These are phyloP conservation scores for Bergia puertoricense DNA, from an alignment of 92 coral and sea anemone genomes.

Conservation along the genomic window DNA sequence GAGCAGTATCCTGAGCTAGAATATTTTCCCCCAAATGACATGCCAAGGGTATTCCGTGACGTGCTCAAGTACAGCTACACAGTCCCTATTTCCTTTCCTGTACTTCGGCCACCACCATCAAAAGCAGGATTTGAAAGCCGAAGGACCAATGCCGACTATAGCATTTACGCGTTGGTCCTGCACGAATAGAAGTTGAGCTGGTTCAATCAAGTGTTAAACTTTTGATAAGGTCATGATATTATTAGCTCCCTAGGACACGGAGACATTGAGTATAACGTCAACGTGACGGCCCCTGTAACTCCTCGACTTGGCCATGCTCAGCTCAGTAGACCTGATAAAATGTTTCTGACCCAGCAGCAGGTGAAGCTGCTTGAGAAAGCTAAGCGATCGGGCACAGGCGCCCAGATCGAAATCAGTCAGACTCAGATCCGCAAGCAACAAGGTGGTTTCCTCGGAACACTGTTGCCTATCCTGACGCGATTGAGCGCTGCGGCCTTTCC, in stretches of 20 bases:
- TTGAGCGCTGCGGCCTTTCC: slow-evolving; percentile 5
- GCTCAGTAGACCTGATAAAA: background rate
- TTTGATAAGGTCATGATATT: no score
- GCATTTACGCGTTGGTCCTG: no score
- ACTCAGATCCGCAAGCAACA: slow-evolving; percentile 8
- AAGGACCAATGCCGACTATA: no score
- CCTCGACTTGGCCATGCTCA: background rate
- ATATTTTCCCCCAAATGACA: background rate
- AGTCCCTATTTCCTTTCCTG: no score
- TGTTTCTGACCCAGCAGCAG: no score
- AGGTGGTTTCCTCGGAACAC: background rate
- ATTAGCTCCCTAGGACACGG: background rate
- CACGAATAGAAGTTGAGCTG: no score
- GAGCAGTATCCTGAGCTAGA: background rate
- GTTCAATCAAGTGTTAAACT: no score
- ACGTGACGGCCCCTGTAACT: background rate
- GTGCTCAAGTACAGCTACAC: background rate
- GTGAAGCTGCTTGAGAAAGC: no score
- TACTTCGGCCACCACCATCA: no score
- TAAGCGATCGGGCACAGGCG: slow-evolving; percentile 1
- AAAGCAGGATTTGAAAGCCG: background rate
- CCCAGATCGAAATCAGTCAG: slow-evolving; percentile 6
- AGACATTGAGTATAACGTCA: background rate
- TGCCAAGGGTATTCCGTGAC: background rate
- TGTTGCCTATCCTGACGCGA: slow-evolving; percentile 9